Conservation (phyloP, 2,888 invertebrate species). For the Lottia scabra region DNA sequence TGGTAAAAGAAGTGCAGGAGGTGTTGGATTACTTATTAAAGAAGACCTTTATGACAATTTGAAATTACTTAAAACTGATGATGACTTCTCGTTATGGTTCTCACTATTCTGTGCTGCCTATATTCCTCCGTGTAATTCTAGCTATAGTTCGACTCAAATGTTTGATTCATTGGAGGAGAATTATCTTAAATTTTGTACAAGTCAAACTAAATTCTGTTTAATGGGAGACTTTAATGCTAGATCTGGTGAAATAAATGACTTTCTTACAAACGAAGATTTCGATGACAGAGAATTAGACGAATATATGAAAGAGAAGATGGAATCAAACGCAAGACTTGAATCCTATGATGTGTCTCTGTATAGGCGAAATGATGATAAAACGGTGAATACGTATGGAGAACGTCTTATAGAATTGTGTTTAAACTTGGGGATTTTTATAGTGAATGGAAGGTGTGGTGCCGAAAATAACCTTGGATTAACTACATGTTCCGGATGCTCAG, state of each 20-base stretch:
- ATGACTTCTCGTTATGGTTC: background rate
- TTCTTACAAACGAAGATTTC: too few species aligned
- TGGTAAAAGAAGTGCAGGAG: background rate
- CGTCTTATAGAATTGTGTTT: background rate
- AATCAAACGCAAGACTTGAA: too few species aligned
- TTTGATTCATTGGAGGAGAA: background rate
- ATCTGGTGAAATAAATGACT: background rate
- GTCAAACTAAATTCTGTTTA: background rate
- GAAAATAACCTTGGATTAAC: background rate
- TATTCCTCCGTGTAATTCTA: background rate
- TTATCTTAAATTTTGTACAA: background rate
- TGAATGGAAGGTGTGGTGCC: background rate
- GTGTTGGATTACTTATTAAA: background rate
- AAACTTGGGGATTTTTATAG: background rate
- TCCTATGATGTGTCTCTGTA: too few species aligned
- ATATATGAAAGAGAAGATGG: too few species aligned
- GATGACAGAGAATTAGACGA: too few species aligned
- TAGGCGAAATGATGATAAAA: background rate
- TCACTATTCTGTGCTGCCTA: background rate
- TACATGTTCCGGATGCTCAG: background rate
- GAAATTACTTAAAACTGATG: background rate
- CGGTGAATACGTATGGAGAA: background rate
- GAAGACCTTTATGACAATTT: too few species aligned
- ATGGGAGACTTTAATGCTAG: background rate
- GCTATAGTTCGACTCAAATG: background rate